Conservation (phyloP, 2,888 invertebrate genomes). For the Polydesmus complanatus region DNA sequence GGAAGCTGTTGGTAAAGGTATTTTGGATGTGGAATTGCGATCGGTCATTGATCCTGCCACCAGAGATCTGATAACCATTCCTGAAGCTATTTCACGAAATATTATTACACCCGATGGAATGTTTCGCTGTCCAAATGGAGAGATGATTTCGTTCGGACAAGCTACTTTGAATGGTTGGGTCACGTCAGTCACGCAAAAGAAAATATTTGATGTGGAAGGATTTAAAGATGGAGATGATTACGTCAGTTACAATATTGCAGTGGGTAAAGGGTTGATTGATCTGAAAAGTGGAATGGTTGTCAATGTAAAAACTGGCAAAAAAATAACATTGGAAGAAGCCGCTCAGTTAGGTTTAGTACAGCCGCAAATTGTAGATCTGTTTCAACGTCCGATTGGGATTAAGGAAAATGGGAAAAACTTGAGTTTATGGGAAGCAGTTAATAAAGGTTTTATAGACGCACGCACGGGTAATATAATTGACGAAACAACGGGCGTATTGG, state of each 20-base stretch:
- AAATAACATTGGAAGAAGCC: constrained; percentile 26
- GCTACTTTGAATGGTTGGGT: constrained; percentile 82
- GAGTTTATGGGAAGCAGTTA: constrained; percentile 73
- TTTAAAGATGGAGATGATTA: constrained; percentile 71
- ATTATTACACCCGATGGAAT: constrained; percentile 60
- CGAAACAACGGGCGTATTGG: constrained; percentile 50
- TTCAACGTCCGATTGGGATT: constrained; percentile 67
- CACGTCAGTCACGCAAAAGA: constrained; percentile 69
- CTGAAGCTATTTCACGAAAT: constrained; percentile 67
- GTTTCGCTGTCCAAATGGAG: constrained; percentile 60
- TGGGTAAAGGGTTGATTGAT: constrained; percentile 60
- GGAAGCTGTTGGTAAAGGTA: constrained; percentile 72
- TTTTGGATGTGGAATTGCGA: constrained; percentile 70
- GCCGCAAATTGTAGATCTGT: constrained; percentile 47
- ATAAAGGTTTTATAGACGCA: constrained; percentile 72
- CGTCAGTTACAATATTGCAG: constrained; percentile 67
- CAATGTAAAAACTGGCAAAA: constrained; percentile 24
- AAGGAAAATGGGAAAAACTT: constrained; percentile 54
- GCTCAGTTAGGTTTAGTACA: constrained; percentile 32
- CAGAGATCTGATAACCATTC: constrained; percentile 63
- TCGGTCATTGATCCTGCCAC: constrained; percentile 69
- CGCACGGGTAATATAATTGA: constrained; percentile 73
- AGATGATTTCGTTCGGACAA: constrained; percentile 61
- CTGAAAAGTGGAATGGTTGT: constrained; percentile 38
- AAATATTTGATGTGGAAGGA: constrained; percentile 83